Evolutionary conservation across 2,797 vertebrate species (phyloP), one percentile per base, ranked within the genome.

Genomic region (Rhinoraja longicauda): DNA sequence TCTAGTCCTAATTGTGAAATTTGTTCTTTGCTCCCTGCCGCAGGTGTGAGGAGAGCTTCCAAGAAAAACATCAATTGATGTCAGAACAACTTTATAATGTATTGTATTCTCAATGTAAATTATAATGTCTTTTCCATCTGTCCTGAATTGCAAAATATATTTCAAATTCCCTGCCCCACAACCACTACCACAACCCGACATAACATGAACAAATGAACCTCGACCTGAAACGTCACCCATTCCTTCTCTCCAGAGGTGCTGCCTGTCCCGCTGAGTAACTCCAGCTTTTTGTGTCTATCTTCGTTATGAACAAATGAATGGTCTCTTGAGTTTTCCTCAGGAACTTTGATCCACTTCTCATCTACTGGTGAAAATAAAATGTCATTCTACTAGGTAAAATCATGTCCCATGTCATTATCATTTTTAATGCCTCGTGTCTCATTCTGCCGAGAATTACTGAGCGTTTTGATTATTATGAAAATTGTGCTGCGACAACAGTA

Each of bases 21-120:
- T 92, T 92, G 90, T 92, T 70, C 39, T 92, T 75, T 75, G 70
- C 90, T n/a, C 90, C 24, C 70, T 92, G 70, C 39, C 70, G 73
- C 39, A 53, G 90, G 75, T 39, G 17, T 53, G 53, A 73, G 26
- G 67, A 92, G 45, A 1, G 90, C 13, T 92, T 92, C 90, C 90
- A 92, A 92, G 90, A 92, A 92, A 73, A 92, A 92, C 90, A 92
- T 92, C 90, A 92, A 57, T 92, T 92, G 90, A 92, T 92, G 90
- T 92, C 90, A 92, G 90, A 92, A 92, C 90, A 92, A 92, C 90
- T 92, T 92, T 70, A 70, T 92, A 92, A 75, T 73, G 90, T 92
- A 73, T 75, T 92, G 39, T 53, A 53, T 53, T 53, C 45, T 53
- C 45, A 53, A 92, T 39, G 75, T 53, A 75, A 73, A 75, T 17